Base-by-base conservation (phyloP, 1,140 invertebrate genomes). In the Protaetia brevitarsis region DNA sequence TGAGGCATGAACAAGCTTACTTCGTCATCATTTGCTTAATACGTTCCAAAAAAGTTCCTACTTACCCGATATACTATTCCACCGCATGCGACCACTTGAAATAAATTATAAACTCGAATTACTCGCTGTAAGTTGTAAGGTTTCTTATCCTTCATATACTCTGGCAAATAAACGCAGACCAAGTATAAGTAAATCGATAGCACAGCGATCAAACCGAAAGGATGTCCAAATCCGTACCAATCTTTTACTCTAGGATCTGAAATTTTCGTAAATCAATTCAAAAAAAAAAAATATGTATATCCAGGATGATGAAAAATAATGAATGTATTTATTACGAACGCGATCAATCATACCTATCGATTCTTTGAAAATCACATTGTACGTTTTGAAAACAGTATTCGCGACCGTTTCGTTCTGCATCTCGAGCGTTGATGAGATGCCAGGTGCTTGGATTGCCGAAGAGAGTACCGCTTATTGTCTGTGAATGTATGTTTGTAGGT, bases 171-270 rank as follows among this genome's bases (percentile, higher is more conserved):
- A 3, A 82, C 69, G 68, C 85, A 85, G 8, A 92, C 83, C 29
- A 87, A 78, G 57, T 83, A 79, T 41, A 91, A 78, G 72, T 92
- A 93, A 27, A 81, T 76, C 4, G 80, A 69, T 68, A 91, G 81
- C 36, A 91, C 81, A 2, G 67, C 64, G 1, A 82, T 1, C 1
- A 80, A 66, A 8, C 79, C 80, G 78, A 81, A 82, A 64, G 86
- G 85, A 57, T 81, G 79, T 2, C 71, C 70, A 69, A 88, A 84
- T 0, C 88, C 68, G 21, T 80, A 74, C 82, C 82, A 88, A 66
- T 87, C 78, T 65, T 82, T 80, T 0, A 85, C 84, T 59, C 86
- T 79, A 0, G 80, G 81, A 82, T 89, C 88, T 89, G 70, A 41
- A 73, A 76, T n/a, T 0, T 8, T 37, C 34, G 41, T 73, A 34